Base-by-base conservation (phyloP, 2,113 vertebrate genomes). In the Chiloscyllium plagiosum region DNA sequence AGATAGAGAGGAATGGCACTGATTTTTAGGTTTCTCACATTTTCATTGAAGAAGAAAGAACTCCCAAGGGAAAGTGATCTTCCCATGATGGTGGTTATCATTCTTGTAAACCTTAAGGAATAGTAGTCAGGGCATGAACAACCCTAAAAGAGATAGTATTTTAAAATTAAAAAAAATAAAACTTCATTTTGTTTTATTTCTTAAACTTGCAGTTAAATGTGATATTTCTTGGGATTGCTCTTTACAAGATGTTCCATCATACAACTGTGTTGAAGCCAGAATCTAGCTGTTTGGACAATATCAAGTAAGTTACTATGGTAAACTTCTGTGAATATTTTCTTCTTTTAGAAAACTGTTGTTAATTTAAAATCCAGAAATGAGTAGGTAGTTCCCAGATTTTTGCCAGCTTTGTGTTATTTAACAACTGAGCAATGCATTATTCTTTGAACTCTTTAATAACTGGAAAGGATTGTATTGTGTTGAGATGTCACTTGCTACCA, bases 191-290 rank as follows among this genome's bases (percentile, higher is more conserved):
- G 13, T 65, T 92, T 56, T 61, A 26, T 94, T 52, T 96, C 96
- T 97, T 96, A 95, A 76, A 96, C 52, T 98, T 98, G 94, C 98
- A 99, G 99, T 98, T 99, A 96, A 99, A 99, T 96, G 98, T 99
- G 96, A 99, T 99, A 97, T 99, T 99, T 98, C 98, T 99, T 96
- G 99, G 99, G 97, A 99, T 99, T 96, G 99, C 99, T 78, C 98
- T 99, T 95, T 99, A 99, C 98, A 99, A 99, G 98, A 99, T 99
- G 99, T 99, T 99, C 97, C 99, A 99, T 97, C 99, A 99, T 97
- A 99, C 99, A 56, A 98, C 99, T 97, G 99, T 99, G 97, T 97
- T 99, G 97, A 99, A 99, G 97, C 99, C 99, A 0, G 99, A 99
- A 97, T 99, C 99, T 5, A 99, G 99, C 97, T 99, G 99, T 97